Percentiles rank a stretch among this genome's conserved stretches.
Conservation (phyloP, 2,888 invertebrate genomes). For the Synanthedon vespiformis region DNA sequence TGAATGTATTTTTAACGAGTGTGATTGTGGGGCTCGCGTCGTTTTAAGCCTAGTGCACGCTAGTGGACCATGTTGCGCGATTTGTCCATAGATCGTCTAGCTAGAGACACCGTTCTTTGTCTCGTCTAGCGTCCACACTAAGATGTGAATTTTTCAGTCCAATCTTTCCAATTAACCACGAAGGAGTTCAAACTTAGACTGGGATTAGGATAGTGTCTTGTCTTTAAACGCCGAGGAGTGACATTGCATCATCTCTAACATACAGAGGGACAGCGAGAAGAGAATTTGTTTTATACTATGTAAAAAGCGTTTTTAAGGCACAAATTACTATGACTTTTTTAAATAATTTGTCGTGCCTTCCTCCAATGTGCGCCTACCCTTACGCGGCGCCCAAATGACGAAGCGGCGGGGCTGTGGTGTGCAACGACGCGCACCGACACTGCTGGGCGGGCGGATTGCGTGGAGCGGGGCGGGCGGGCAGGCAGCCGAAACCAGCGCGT, state of each 20-base stretch:
- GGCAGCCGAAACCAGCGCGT: slow-evolving; percentile 3
- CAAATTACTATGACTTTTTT: no score
- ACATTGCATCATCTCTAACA: no score
- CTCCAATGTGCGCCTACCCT: no score
- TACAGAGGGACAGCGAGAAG: background rate
- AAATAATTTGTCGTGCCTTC: no score
- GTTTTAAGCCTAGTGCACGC: background rate
- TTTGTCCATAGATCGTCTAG: background rate
- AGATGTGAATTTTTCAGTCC: background rate
- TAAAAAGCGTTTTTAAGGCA: slow-evolving; percentile 14
- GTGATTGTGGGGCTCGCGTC: background rate
- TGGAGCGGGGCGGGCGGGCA: background rate
- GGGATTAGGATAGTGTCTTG: no score
- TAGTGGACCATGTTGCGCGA: background rate
- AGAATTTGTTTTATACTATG: background rate
- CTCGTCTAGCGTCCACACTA: background rate
- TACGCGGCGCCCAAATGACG: slow-evolving; percentile 22
- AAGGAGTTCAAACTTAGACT: background rate
- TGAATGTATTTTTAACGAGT: slow-evolving; percentile 38
- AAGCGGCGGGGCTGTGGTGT: slow-evolving; percentile 6
- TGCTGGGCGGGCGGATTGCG: slow-evolving; percentile 12
- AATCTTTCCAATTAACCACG: no score
- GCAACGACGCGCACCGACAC: background rate
- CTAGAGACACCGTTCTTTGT: background rate
- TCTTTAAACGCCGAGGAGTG: no score